Evolutionary conservation across 2,113 vertebrate species (phyloP).

Genomic region (Charina bottae): DNA sequence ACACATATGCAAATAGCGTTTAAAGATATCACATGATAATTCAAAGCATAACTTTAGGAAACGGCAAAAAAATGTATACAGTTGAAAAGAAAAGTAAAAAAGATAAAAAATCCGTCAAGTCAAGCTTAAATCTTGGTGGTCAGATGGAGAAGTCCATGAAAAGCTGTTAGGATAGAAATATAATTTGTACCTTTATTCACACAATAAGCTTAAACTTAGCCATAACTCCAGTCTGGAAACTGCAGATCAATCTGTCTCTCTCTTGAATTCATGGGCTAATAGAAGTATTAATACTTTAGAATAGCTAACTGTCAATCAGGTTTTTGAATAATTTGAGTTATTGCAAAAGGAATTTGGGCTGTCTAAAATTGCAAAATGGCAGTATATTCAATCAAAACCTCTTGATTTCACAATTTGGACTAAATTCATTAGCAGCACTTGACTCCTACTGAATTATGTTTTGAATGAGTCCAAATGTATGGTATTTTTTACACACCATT

Average conservation of each 20-base stretch:
- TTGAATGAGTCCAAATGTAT: not conserved
- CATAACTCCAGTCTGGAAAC: not conserved
- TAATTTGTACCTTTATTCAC: not conserved
- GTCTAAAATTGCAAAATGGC: not conserved
- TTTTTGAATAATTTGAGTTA: not conserved
- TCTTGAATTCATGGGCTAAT: not conserved
- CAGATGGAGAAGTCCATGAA: not conserved
- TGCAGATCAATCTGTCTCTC: not conserved
- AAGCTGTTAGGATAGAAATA: not conserved
- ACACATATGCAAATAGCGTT: not conserved
- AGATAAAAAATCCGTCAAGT: not conserved
- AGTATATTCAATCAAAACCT: not conserved
- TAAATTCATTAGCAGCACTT: not conserved
- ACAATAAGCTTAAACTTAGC: not conserved
- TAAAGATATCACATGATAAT: not conserved
- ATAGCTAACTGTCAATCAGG: not conserved
- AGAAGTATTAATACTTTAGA: not conserved
- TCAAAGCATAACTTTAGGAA: not conserved
- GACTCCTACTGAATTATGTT: not conserved
- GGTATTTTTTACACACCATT: no score
- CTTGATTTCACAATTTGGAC: not conserved
- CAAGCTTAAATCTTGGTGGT: not conserved
- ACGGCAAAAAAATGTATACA: not conserved
- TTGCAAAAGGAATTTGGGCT: not conserved
- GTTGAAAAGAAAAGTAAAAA: not conserved